These are phyloP conservation scores for Pteropus alecto DNA, from an alignment of 2,113 vertebrate genomes.

Conservation along the genomic window DNA sequence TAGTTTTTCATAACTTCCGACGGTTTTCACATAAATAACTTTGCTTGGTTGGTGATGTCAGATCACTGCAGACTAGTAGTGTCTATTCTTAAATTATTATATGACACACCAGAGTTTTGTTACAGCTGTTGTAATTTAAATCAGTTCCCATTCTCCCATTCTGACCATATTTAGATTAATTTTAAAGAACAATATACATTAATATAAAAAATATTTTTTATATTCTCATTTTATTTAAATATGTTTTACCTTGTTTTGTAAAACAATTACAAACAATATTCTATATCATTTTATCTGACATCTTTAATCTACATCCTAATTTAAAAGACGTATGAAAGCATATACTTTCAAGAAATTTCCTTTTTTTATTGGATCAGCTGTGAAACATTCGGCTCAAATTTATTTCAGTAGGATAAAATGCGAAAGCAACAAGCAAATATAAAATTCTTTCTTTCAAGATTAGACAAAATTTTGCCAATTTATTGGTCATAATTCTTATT, in stretches of 20 bases:
- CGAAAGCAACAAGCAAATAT: background rate
- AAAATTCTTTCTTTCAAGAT: background rate
- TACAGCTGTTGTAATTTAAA: background rate
- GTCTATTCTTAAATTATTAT: background rate
- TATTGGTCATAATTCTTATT: background rate
- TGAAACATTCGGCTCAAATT: background rate
- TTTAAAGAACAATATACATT: background rate
- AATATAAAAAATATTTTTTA: background rate
- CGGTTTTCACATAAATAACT: background rate
- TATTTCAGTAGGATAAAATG: background rate
- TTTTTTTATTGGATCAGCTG: background rate
- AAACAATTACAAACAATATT: background rate
- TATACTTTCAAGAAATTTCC: background rate
- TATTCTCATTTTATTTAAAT: background rate
- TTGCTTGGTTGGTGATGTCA: background rate
- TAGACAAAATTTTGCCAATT: background rate
- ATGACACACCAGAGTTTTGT: background rate
- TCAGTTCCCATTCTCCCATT: background rate
- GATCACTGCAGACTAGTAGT: background rate
- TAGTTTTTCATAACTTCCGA: background rate
- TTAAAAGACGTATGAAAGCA: background rate
- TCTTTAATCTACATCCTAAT: background rate
- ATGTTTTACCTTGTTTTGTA: background rate
- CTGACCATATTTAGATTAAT: background rate
- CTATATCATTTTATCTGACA: background rate